These are phyloP conservation scores for Archaeoteleia sp. DNA, from an alignment of 2,888 invertebrate genomes.

Conservation along the genomic window DNA sequence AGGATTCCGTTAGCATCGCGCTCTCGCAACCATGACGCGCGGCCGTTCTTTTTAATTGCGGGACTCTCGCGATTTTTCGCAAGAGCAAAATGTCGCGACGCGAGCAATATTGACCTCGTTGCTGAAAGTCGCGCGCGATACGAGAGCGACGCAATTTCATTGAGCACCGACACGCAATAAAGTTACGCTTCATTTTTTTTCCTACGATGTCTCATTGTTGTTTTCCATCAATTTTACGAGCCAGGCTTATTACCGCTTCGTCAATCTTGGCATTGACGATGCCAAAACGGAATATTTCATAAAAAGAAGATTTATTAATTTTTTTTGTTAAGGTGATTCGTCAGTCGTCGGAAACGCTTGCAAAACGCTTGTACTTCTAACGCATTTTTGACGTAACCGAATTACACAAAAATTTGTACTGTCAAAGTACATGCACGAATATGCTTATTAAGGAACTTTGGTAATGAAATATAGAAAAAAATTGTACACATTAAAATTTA, in stretches of 20 bases:
- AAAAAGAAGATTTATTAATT: too few relatives aligned
- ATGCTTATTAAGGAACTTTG: too few relatives aligned
- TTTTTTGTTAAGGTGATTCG: too few relatives aligned
- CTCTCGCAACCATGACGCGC: conserved; percentile 21
- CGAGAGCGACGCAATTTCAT: conserved; percentile 23
- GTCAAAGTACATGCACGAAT: too few relatives aligned
- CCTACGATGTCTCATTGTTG: not conserved
- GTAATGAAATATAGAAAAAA: too few relatives aligned
- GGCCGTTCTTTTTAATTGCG: conserved; percentile 11
- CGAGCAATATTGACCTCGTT: conserved; percentile 12
- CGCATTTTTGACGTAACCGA: too few relatives aligned
- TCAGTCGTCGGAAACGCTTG: too few relatives aligned
- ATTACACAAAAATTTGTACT: too few relatives aligned
- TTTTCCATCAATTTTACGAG: conserved; percentile 15
- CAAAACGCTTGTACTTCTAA: too few relatives aligned
- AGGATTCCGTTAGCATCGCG: conserved; percentile 26
- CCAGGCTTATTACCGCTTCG: not conserved
- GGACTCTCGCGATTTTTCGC: conserved; percentile 6
- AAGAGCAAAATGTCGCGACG: conserved; percentile 1
- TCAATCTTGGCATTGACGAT: conserved; percentile 12
- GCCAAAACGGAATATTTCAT: too few relatives aligned
- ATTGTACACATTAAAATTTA: too few relatives aligned
- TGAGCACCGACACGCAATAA: too few relatives aligned
- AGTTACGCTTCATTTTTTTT: conserved; percentile 14
- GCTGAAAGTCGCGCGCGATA: not conserved